Conservation (phyloP, 2,113 vertebrate species). For the Bostrychus sinensis region DNA sequence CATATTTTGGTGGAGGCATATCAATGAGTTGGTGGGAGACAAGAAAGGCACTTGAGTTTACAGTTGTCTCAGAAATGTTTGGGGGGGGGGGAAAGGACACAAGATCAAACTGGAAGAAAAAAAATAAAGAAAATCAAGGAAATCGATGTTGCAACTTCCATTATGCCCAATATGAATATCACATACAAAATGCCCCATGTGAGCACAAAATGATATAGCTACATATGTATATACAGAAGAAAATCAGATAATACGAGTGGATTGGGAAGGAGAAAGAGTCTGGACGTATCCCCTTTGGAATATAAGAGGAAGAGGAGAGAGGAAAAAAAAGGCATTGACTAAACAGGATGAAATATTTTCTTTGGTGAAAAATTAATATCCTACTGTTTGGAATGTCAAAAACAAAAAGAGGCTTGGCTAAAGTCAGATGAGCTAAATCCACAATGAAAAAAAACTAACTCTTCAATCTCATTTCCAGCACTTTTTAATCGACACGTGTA, state of each 20-base stretch:
- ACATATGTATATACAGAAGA: slow-evolving; percentile 76
- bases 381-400: slow-evolving; percentile 57
- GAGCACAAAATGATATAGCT: slow-evolving; percentile 72
- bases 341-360: slow-evolving; percentile 48
- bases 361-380: slow-evolving; percentile 67
- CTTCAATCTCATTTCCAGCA: slow-evolving; percentile 12
- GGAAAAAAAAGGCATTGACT: slow-evolving; percentile 31
- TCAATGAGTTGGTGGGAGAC: slow-evolving; percentile 55
- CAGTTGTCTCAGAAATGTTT: slow-evolving; percentile 73
- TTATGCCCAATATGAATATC: slow-evolving; percentile 71
- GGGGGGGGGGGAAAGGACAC: slow-evolving; percentile 22
- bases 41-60: slow-evolving; percentile 85
- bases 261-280: background rate
- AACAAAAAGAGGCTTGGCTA: slow-evolving; percentile 1
- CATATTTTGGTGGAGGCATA: slow-evolving; percentile 62
- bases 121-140: slow-evolving; percentile 13
- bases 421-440: slow-evolving; percentile 16
- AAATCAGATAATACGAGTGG: slow-evolving; percentile 29
- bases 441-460: background rate
- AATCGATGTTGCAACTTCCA: slow-evolving; percentile 44
- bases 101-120: slow-evolving; percentile 55
- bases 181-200: slow-evolving; percentile 72
- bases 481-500: background rate
- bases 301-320: background rate
- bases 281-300: slow-evolving; percentile 43